Percentiles rank a stretch among this genome's conserved stretches.
phyloP scores from a whole-genome alignment of 2,888 invertebrate species.

The Drosophila robusta region DNA sequence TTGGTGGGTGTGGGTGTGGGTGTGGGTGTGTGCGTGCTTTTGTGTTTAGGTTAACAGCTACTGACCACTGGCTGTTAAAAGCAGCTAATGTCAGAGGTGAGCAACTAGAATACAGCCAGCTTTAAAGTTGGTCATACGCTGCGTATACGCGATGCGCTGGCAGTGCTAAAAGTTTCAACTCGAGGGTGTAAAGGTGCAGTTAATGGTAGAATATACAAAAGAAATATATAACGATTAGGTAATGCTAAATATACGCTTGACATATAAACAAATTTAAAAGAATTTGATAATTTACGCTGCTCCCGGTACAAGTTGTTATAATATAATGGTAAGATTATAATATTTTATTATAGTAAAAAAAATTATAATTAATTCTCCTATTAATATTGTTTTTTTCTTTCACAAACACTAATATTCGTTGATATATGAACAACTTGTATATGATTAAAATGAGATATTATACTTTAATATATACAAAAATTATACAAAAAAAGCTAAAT shows the following conservation, averaged over 20 bases:
- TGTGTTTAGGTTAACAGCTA: constrained; percentile 33
- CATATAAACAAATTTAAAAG: too few relatives aligned
- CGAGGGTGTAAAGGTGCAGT: not conserved
- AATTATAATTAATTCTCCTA: too few relatives aligned
- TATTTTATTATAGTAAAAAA: too few relatives aligned
- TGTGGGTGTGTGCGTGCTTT: constrained; percentile 23
- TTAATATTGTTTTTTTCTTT: too few relatives aligned
- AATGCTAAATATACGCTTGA: too few relatives aligned
- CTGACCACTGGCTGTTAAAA: constrained; percentile 50
- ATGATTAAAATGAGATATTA: not conserved
- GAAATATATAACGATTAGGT: too few relatives aligned
- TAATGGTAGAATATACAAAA: not conserved
- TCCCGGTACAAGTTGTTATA: too few relatives aligned
- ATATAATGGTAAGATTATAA: too few relatives aligned
- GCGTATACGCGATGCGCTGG: constrained; percentile 44
- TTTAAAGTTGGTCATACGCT: constrained; percentile 28
- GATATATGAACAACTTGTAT: not conserved
- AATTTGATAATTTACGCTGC: too few relatives aligned
- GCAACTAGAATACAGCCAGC: constrained; percentile 35
- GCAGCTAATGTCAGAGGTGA: constrained; percentile 41
- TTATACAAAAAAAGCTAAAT: not conserved
- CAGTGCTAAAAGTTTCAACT: not conserved
- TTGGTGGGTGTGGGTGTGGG: not conserved
- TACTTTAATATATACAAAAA: not conserved
- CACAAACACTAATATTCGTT: too few relatives aligned